Percentiles rank a stretch among this genome's conserved stretches.
Conservation (phyloP, 2,113 vertebrate species). For the Colistium nudipinnis region DNA sequence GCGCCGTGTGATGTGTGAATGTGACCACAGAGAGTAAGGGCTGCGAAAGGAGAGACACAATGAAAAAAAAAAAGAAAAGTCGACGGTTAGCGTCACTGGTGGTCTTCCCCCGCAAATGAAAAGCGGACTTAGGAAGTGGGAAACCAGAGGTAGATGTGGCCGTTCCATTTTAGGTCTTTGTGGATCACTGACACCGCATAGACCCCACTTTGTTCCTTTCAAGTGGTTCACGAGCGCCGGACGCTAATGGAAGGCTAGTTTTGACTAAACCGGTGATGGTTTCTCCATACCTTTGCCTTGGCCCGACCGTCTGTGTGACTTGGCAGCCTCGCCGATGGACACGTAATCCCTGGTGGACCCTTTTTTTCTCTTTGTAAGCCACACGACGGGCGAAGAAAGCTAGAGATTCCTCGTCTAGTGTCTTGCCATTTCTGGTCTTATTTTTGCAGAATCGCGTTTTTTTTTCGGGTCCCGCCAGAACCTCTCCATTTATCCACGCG, state of each 20-base stretch:
- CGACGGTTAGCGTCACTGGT: conserved; percentile 30
- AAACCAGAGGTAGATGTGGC: conserved; percentile 17
- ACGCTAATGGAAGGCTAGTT: conserved; percentile 21
- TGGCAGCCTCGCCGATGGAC: conserved; percentile 27
- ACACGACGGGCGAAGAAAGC: conserved; percentile 58
- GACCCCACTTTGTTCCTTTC: conserved; percentile 30
- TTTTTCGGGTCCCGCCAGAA: conserved; percentile 82
- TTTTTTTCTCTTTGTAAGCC: conserved; percentile 43
- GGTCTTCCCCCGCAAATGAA: conserved; percentile 35
- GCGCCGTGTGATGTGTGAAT: conserved; percentile 58
- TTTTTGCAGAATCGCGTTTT: conserved; percentile 75
- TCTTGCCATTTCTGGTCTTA: conserved; percentile 71
- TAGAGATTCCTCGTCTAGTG: conserved; percentile 48
- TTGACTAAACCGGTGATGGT: conserved; percentile 17
- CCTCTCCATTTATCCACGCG: conserved; percentile 78
- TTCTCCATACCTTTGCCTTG: conserved; percentile 34
- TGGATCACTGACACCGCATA: conserved; percentile 12
- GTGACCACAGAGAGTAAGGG: conserved; percentile 48
- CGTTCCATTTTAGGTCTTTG: conserved; percentile 25
- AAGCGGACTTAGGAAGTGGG: conserved; percentile 7
- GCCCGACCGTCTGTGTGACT: conserved; percentile 28
- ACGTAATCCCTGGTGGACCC: conserved; percentile 40
- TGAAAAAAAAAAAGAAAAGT: conserved; percentile 3
- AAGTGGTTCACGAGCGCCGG: conserved; percentile 8
- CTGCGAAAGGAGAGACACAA: background rate